phyloP scores from a whole-genome alignment of 2,888 invertebrate genomes.

The Crepidodera aurea region DNA sequence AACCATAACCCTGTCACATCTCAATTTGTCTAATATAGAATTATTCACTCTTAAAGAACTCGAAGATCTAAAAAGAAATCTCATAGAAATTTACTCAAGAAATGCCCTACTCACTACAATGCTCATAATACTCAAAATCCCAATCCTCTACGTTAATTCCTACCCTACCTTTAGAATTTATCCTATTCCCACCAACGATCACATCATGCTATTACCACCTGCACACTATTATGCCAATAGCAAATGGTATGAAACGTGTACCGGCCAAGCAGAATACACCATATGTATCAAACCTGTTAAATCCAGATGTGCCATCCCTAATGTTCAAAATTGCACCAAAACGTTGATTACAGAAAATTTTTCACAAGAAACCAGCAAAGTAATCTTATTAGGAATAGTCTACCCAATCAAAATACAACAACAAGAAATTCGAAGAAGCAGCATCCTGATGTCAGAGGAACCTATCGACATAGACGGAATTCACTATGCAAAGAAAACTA shows the following conservation, averaged over 20 bases:
- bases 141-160: not conserved
- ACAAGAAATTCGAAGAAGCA: not conserved
- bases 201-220: not conserved
- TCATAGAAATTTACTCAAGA: not conserved
- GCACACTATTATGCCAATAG: slow-evolving; percentile 5
- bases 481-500: not conserved
- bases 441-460: not conserved
- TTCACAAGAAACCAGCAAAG: not conserved
- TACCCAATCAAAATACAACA: not conserved
- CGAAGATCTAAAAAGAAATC: not conserved
- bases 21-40: slow-evolving; percentile 6
- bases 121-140: slow-evolving; percentile 1
- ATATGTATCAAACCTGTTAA: not conserved
- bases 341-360: not conserved
- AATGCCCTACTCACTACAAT: not conserved
- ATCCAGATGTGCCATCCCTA: slow-evolving; percentile 5
- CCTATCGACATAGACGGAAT: not conserved
- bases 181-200: slow-evolving; percentile 9
- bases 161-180: not conserved
- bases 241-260: slow-evolving; percentile 4
- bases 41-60: not conserved
- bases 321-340: slow-evolving; percentile 7
- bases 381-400: not conserved
- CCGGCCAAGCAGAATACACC: not conserved
- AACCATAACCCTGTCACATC: not conserved